A percentile compares a stretch with the other conserved stretches of the same genome.
Evolutionary conservation across 1,140 invertebrate species (phyloP).

Genomic region (Marisa cornuarietis): DNA sequence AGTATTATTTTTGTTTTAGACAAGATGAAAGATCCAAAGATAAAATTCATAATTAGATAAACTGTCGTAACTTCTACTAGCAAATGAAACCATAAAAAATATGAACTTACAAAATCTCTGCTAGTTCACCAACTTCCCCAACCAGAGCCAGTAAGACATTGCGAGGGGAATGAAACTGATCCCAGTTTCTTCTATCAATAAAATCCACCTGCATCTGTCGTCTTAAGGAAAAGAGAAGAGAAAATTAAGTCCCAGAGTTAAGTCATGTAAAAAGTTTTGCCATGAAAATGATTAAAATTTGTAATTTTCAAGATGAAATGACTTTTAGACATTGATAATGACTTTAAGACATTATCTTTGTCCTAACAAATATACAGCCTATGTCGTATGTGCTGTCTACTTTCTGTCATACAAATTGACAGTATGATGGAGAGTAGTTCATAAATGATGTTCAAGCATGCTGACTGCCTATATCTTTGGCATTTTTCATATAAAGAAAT

Average conservation of each 20-base stretch:
- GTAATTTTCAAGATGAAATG: background rate
- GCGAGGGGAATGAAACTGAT: slow-evolving; percentile 67
- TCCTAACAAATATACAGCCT: too few species aligned
- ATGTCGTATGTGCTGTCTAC: too few species aligned
- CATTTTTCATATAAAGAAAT: background rate
- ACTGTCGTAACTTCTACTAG: too few species aligned
- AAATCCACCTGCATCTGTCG: slow-evolving; percentile 57
- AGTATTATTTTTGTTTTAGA: too few species aligned
- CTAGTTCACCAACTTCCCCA: slow-evolving; percentile 69
- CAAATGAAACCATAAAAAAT: too few species aligned
- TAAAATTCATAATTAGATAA: too few species aligned
- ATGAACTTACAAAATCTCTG: slow-evolving; percentile 61
- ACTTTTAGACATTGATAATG: too few species aligned
- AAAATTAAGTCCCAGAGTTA: too few species aligned
- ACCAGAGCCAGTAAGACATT: slow-evolving; percentile 68
- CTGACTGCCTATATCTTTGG: background rate
- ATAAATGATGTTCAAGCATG: background rate
- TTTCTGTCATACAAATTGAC: background rate
- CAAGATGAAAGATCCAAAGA: too few species aligned
- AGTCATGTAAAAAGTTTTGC: background rate
- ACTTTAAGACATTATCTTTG: too few species aligned
- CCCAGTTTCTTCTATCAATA: slow-evolving; percentile 66
- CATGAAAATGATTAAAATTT: background rate
- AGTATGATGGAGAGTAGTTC: background rate
- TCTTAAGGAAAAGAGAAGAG: slow-evolving; percentile 37